phyloP scores from a whole-genome alignment of 2,888 invertebrate genomes.

The Hymenopus coronatus region DNA sequence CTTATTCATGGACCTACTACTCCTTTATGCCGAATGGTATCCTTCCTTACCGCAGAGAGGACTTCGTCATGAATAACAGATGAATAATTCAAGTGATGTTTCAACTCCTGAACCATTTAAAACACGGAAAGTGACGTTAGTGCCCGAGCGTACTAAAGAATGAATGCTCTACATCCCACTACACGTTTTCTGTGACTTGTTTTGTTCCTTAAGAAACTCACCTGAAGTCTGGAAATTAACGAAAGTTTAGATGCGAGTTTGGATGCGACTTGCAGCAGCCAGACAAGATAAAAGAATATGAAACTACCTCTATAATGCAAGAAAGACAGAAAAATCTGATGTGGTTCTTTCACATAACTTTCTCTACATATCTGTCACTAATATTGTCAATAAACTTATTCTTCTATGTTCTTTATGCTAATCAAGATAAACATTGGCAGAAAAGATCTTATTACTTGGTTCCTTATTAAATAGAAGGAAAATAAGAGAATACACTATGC shows the following conservation, averaged over 20 bases:
- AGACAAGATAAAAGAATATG: no score
- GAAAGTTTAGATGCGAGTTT: background rate
- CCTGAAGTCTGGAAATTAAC: background rate
- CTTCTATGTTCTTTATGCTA: no score
- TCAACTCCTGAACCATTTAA: background rate
- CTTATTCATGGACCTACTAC: background rate
- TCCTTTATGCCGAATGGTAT: background rate
- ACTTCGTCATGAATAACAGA: background rate
- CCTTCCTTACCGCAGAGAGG: background rate
- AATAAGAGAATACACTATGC: no score
- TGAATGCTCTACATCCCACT: background rate
- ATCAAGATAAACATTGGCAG: no score
- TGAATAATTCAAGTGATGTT: background rate
- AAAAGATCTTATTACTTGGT: no score
- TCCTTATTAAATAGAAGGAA: no score
- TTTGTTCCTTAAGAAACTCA: background rate
- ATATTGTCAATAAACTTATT: no score
- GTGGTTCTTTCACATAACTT: no score
- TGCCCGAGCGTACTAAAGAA: background rate
- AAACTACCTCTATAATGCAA: no score
- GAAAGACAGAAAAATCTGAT: no score
- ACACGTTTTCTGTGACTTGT: background rate
- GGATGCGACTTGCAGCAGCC: background rate
- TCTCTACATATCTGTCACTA: no score
- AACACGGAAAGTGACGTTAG: background rate